A percentile compares a stretch with the other conserved stretches of the same genome.
These are phyloP conservation scores for Macroramphosus scolopax DNA, from an alignment of 2,797 vertebrate genomes.

Conservation along the genomic window DNA sequence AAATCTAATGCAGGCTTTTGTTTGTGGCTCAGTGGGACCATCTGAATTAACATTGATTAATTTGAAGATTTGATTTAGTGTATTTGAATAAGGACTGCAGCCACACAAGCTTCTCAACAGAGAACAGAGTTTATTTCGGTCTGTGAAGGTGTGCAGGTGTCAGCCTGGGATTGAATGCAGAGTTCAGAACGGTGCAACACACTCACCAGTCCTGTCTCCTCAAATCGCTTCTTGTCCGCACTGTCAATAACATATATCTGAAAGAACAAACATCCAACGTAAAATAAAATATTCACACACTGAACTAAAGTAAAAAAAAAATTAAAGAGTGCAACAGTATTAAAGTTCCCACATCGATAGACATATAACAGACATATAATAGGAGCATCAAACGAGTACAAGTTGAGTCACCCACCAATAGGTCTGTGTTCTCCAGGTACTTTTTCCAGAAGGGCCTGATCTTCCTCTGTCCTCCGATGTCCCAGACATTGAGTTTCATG, in stretches of 20 bases:
- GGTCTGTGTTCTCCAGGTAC: constrained; percentile 88
- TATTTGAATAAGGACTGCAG: too few relatives aligned
- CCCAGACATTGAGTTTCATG: constrained; percentile 90
- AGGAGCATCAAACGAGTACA: background rate
- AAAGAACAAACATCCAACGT: constrained; percentile 20
- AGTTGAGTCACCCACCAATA: constrained; percentile 76
- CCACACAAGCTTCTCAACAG: too few relatives aligned
- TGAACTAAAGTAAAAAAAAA: background rate
- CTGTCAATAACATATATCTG: constrained; percentile 93
- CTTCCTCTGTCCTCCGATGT: constrained; percentile 89
- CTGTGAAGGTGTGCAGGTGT: too few relatives aligned
- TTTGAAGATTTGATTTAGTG: too few relatives aligned
- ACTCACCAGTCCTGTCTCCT: constrained; percentile 88
- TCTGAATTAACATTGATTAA: too few relatives aligned
- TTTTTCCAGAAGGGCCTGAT: constrained; percentile 90
- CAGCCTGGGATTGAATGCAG: too few relatives aligned
- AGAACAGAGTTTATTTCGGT: too few relatives aligned
- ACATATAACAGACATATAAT: background rate
- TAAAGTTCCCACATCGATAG: too few relatives aligned
- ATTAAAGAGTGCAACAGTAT: background rate
- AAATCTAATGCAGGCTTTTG: too few relatives aligned
- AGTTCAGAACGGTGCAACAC: background rate
- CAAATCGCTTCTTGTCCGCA: constrained; percentile 88
- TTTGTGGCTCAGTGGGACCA: too few relatives aligned
- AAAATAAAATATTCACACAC: background rate